phyloP scores from a whole-genome alignment of 1,140 invertebrate species.

The Conus ventricosus region DNA sequence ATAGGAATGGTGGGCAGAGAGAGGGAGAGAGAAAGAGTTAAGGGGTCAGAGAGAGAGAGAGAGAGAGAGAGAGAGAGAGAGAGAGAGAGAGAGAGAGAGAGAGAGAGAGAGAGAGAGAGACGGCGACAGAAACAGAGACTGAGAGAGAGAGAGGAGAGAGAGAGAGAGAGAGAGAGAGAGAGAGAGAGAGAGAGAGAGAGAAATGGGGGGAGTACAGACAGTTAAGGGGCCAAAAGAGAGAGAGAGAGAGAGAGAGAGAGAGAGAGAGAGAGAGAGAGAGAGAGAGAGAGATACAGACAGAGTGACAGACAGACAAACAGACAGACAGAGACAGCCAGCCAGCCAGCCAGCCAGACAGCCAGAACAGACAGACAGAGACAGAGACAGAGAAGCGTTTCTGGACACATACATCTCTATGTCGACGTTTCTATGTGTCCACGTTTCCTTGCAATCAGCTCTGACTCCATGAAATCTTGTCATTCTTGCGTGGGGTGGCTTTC shows the following conservation, averaged over 20 bases:
- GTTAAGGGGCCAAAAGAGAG: not conserved
- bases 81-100: conserved; percentile 12
- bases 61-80: conserved; percentile 12
- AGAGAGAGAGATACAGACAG: not conserved
- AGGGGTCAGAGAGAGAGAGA: conserved; percentile 5
- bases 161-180: conserved; percentile 14
- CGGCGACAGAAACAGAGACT: not conserved
- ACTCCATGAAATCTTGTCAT: too few species aligned
- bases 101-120: not conserved
- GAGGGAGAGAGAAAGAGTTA: conserved; percentile 8
- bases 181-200: not conserved
- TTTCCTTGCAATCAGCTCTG: too few species aligned
- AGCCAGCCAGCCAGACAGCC: not conserved
- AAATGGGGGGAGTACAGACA: too few species aligned
- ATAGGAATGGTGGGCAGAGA: too few species aligned
- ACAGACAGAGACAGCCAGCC: too few species aligned
- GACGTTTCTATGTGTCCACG: too few species aligned
- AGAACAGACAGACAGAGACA: not conserved
- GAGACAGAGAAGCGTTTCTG: not conserved
- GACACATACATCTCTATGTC: too few species aligned
- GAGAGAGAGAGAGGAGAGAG: not conserved
- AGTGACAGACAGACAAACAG: not conserved
- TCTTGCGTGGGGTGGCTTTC: too few species aligned
- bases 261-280: not conserved
- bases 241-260: not conserved